Evolutionary conservation across 2,113 vertebrate genomes (phyloP), one percentile per base, ranked within the genome.

Genomic region (Lagopus muta): DNA sequence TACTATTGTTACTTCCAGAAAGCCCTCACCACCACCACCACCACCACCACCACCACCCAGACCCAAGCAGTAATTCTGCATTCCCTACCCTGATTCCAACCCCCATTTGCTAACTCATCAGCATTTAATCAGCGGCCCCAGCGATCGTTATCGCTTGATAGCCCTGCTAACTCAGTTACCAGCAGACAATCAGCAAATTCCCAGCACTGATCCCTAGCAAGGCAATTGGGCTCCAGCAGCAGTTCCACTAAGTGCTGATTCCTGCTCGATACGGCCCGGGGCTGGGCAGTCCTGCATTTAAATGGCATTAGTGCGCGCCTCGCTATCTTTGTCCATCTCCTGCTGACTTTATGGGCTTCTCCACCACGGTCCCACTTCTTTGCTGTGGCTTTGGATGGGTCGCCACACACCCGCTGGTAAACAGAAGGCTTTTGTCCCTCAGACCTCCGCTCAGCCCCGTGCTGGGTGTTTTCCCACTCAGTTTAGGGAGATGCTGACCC

Each of bases 101-200:
- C 86, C 86, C 92, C 76, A 61, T 91, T 93, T 79, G 50, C 86
- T 62, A 76, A 82, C 87, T 85, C 81, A 85, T 92, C 90, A 88
- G 71, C 64, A 3, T 73, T 93, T 86, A 86, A 96, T 93, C 80
- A 65, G 79, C 3, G 2, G 76, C 85, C 48, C n/a, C 47, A 64
- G 52, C 2, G 3, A 54, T 84, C 2, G 2, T 22, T 70, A 48
- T 15, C 70, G 11, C 89, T 92, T 32, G 7, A 10, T 20, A 81
- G 89, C 65, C 62, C 30, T 1, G 47, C 60, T 80, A 62, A 79
- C 60, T 38, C 89, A 8, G 86, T 57, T 75, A 40, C 40, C 60
- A 11, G 1, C 69, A 9, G 82, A 52, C 16, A 6, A 66, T 9
- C 4, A 2, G 3, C 20, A 1, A 13, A 4, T 52, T 86, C 43